Percentiles rank a stretch among this genome's conserved stretches.
These are phyloP conservation scores for Sardina pilchardus DNA, from an alignment of 2,113 vertebrate species.

Conservation along the genomic window DNA sequence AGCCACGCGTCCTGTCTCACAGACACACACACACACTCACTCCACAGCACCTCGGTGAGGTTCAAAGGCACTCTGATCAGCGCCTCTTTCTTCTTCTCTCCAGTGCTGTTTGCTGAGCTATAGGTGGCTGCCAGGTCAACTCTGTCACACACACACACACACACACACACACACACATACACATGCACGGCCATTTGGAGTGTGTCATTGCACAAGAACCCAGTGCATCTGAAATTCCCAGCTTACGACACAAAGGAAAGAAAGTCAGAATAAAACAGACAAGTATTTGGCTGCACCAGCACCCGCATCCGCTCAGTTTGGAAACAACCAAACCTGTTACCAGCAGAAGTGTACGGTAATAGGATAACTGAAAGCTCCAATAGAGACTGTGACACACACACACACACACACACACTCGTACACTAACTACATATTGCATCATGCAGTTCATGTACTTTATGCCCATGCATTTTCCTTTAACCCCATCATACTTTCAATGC, in stretches of 20 bases:
- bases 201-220: not conserved
- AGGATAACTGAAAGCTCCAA: not conserved
- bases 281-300: not conserved
- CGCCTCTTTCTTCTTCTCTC: not conserved
- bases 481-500: not conserved
- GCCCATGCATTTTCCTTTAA: too few relatives aligned
- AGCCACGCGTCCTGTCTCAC: not conserved
- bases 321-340: not conserved
- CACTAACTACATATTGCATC: not conserved
- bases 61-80: slow-evolving; percentile 15
- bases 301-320: not conserved
- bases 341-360: too few relatives aligned
- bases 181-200: too few relatives aligned
- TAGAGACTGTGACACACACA: not conserved
- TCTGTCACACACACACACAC: not conserved
- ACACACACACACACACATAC: too few relatives aligned
- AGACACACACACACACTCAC: not conserved
- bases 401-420: not conserved
- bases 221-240: not conserved
- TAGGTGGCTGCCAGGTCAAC: not conserved
- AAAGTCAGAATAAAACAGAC: not conserved
- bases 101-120: not conserved
- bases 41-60: not conserved
- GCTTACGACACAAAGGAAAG: not conserved
- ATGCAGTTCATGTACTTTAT: too few relatives aligned